Base-by-base conservation (phyloP, 2,888 invertebrate species). In the Cerceris ruficornis region DNA sequence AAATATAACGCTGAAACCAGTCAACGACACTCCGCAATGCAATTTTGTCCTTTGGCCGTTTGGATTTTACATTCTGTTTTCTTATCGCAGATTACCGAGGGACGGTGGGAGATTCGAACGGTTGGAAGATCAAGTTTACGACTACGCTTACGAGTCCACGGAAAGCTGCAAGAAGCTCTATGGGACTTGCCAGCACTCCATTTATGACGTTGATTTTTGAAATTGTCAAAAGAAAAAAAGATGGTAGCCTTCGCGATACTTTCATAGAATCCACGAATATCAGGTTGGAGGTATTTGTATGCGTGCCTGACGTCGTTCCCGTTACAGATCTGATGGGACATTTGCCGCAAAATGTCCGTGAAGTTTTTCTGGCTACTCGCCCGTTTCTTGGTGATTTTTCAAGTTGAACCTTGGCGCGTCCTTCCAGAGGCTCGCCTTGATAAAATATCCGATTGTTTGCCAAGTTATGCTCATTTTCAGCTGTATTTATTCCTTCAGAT, bases 161-260 rank as follows among this genome's bases (percentile, higher is more conserved):
- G 92, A 91, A 75, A 91, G 94, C 87, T 94, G 94, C 86, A 86
- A 91, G 1, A 87, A 91, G 80, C 88, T 91, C 61, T 94, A 93
- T 90, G 92, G 93, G 11, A 89, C 90, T 69, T 94, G 94, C 88
- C 81, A 80, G 59, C 85, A 91, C 75, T 93, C 92, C 61, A 92
- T 93, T 82, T 91, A 90, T 86, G 82, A 88, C 73, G 68, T 92
- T 81, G 82, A 90, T 41, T 77, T 84, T 77, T 86, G 69, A 82
- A 69, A 41, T n/a, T 52, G 52, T 46, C 8, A 49, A 55, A 49
- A 46, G 11, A 52, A 58, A 28, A 43, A 43, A 28, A 28, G 28
- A 28, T 28, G 28, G 28, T 28, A 28, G 28, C 28, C 28, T 1
- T 28, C 28, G 28, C 28, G 28, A 28, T 28, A 4, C 42, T 52